Evolutionary conservation across 1,140 invertebrate species (phyloP).

Genomic region (Pantala flavescens): DNA sequence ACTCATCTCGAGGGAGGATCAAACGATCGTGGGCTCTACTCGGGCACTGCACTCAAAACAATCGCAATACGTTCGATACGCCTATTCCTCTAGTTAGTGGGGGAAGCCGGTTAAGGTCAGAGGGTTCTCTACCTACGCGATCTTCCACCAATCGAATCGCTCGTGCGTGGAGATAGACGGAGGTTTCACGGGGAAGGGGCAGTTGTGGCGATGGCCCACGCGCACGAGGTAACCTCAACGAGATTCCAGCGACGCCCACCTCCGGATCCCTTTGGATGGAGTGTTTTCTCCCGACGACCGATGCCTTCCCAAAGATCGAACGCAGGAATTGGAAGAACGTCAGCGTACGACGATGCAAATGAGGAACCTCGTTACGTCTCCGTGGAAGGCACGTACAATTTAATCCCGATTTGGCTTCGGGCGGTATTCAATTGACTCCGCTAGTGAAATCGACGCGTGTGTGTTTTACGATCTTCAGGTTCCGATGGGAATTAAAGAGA

Average conservation of each 20-base stretch:
- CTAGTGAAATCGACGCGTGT: no score
- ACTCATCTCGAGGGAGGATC: neutral
- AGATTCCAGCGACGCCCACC: constrained; percentile 1
- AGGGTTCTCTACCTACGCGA: neutral
- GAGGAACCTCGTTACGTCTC: no score
- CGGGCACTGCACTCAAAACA: neutral
- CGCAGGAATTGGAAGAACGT: no score
- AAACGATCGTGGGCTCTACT: neutral
- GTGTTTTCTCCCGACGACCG: no score
- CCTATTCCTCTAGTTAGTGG: neutral
- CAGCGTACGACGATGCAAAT: no score
- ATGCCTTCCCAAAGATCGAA: no score
- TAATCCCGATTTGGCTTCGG: no score
- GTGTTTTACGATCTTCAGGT: no score
- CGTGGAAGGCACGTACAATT: no score
- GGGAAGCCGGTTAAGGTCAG: neutral
- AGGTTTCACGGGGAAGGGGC: neutral
- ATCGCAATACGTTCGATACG: neutral
- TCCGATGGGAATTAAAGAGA: no score
- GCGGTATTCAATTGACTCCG: no score
- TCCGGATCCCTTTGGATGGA: neutral
- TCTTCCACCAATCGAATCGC: neutral
- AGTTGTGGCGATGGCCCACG: neutral
- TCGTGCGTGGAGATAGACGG: neutral
- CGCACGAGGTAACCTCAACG: neutral